Base-by-base conservation (phyloP, 2,888 invertebrate genomes). In the Anthophora plumipes region DNA sequence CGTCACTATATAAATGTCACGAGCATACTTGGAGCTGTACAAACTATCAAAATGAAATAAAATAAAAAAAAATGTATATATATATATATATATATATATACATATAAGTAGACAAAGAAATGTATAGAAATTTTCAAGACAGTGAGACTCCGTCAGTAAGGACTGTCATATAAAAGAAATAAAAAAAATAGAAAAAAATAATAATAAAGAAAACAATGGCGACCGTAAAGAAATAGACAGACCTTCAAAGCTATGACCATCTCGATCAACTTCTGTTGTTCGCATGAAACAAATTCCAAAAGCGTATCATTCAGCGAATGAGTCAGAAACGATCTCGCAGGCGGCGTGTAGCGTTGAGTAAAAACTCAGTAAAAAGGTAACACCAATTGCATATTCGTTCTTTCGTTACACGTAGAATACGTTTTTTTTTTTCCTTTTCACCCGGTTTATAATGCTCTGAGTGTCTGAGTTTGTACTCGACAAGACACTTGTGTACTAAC, bases 181-280 rank as follows among this genome's bases (percentile, higher is more conserved):
- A n/a, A n/a, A n/a, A n/a, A n/a, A n/a, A n/a, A n/a, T n/a, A n/a
- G n/a, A n/a, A n/a, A n/a, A n/a, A n/a, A n/a, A n/a, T n/a, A n/a
- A n/a, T n/a, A n/a, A n/a, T n/a, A n/a, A 31, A 31, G 31, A 31
- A 31, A 31, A 31, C 57, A 68, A 85, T 66, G 78, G 75, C 70
- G 77, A 80, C 82, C 80, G 80, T 84, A 80, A 83, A 78, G 72
- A 85, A 88, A 90, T 90, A 88, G 92, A 94, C 95, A 95, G 96
- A 97, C 97, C 97, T 97, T 97, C 94, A 97, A 96, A 93, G 97
- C 97, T 95, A 97, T 97, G 97, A 97, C 97, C 96, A 97, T 97
- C 96, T 97, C 97, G 96, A 97, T 96, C 96, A 97, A 97, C 97
- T 97, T 97, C 97, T 97, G 97, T 95, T 89, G 93, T 94, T 94